A percentile compares a stretch with the other conserved stretches of the same genome.
These are phyloP conservation scores for Bubo bubo DNA, from an alignment of 2,113 vertebrate species.

Conservation along the genomic window DNA sequence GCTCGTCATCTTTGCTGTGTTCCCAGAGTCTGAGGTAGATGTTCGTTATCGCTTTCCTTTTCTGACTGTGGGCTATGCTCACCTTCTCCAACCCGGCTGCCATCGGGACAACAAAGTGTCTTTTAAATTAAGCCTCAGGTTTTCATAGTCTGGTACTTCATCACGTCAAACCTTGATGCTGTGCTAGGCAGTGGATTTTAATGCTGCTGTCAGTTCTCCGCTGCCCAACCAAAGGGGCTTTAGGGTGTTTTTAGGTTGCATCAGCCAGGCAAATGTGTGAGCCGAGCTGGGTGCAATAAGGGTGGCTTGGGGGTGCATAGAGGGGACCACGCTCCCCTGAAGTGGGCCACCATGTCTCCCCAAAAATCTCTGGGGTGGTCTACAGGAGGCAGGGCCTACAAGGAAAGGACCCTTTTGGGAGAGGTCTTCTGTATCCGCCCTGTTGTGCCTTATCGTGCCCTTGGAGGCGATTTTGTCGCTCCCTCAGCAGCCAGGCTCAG, in stretches of 20 bases:
- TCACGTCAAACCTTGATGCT: not conserved
- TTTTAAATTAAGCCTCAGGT: not conserved
- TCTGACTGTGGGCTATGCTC: fast-evolving
- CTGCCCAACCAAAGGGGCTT: not conserved
- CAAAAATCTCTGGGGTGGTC: not conserved
- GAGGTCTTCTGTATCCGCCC: not conserved
- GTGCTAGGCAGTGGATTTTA: not conserved
- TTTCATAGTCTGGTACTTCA: constrained; percentile 2
- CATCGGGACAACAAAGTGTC: not conserved
- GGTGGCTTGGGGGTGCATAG: not conserved
- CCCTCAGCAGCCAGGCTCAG: not conserved
- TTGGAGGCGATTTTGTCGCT: fast-evolving
- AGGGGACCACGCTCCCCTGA: fast-evolving
- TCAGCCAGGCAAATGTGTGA: fast-evolving
- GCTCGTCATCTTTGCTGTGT: not conserved
- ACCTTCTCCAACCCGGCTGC: not conserved
- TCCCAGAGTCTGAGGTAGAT: not conserved
- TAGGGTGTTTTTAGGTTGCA: not conserved
- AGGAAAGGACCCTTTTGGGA: not conserved
- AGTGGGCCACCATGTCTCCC: not conserved
- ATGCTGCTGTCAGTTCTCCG: not conserved
- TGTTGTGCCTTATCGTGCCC: fast-evolving
- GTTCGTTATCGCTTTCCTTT: fast-evolving
- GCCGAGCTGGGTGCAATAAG: fast-evolving
- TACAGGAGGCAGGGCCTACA: not conserved